A percentile compares a stretch with the other conserved stretches of the same genome.
These are phyloP conservation scores for Chiloscyllium punctatum DNA, from an alignment of 2,797 vertebrate species.

Conservation along the genomic window DNA sequence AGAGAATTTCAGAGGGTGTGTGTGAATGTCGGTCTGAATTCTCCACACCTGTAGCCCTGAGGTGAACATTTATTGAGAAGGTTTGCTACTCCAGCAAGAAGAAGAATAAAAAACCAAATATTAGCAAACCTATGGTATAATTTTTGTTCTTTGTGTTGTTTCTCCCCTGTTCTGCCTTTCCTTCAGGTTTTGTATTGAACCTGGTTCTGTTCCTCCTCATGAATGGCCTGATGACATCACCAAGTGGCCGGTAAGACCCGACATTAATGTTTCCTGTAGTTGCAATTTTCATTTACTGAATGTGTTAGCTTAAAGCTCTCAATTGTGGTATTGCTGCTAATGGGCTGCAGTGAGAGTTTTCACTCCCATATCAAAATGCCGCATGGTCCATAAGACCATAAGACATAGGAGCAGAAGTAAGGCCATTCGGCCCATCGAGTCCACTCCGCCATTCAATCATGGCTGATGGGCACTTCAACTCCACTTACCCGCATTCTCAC, in stretches of 20 bases:
- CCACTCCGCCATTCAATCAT: too few relatives aligned
- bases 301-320: constrained; percentile 55
- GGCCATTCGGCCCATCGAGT: too few relatives aligned
- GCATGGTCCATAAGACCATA: too few relatives aligned
- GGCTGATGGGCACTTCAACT: too few relatives aligned
- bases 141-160: not conserved
- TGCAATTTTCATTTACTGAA: constrained; percentile 58
- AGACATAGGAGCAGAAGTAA: too few relatives aligned
- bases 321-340: constrained; percentile 38
- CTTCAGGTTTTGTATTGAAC: constrained; percentile 84
- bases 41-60: not conserved
- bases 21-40: not conserved
- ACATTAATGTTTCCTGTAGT: not conserved
- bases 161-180: constrained; percentile 36
- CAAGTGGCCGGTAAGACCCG: constrained; percentile 84
- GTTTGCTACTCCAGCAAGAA: not conserved
- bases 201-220: constrained; percentile 84
- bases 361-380: not conserved
- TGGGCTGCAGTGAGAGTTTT: not conserved
- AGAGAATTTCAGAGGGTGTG: not conserved
- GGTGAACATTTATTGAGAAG: not conserved
- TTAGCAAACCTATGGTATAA: not conserved
- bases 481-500: too few relatives aligned
- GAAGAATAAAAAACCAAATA: not conserved
- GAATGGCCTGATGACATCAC: constrained; percentile 98